Conservation (phyloP, 2,797 vertebrate genomes). For the Glossophaga mutica region DNA sequence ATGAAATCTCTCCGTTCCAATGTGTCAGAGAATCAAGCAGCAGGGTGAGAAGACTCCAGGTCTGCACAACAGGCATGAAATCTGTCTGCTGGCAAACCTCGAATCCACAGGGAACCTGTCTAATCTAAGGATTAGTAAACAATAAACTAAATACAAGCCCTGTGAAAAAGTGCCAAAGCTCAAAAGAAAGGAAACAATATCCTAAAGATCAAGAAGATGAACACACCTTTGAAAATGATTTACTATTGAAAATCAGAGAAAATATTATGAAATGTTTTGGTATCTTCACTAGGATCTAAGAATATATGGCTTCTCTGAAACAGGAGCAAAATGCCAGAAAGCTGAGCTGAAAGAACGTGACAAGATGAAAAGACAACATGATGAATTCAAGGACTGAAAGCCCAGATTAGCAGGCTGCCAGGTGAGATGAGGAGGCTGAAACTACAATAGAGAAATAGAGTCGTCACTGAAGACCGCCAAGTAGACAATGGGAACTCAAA, state of each 20-base stretch:
- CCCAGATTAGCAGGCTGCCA: not conserved
- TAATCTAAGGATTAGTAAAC: slow-evolving; percentile 9
- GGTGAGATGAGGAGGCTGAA: not conserved
- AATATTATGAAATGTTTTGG: not conserved
- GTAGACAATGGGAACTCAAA: not conserved
- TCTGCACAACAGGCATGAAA: not conserved
- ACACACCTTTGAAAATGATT: slow-evolving; percentile 15
- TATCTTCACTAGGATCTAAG: not conserved
- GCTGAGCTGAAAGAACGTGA: not conserved
- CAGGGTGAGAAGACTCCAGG: not conserved
- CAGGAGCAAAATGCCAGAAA: not conserved
- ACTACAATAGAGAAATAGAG: not conserved
- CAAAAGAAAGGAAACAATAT: not conserved
- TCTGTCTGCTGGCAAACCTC: not conserved
- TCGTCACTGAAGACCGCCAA: not conserved
- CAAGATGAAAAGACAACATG: not conserved
- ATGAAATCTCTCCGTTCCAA: not conserved
- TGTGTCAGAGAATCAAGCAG: not conserved
- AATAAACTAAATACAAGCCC: not conserved
- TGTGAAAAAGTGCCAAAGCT: not conserved
- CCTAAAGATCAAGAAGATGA: slow-evolving; percentile 1
- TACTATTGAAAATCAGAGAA: not conserved
- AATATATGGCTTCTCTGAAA: not conserved
- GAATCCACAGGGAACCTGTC: not conserved
- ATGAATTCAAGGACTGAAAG: not conserved